Percentiles rank a stretch among this genome's conserved stretches.
phyloP scores from a whole-genome alignment of 1,140 invertebrate species.

The Delia radicum region DNA sequence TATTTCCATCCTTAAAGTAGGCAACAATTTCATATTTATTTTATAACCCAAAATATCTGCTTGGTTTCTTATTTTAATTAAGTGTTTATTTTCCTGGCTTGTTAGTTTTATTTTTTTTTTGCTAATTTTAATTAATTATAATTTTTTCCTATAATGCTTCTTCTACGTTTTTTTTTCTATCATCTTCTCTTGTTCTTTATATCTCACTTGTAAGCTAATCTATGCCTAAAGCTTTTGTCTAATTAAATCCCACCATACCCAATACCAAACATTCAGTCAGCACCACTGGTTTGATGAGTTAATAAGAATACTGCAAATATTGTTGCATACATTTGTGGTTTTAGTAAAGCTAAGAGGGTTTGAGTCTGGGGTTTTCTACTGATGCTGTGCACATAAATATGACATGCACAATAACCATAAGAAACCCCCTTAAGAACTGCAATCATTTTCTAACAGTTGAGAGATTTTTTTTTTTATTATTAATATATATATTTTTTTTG shows the following conservation, averaged over 20 bases:
- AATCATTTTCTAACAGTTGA: constrained; percentile 6
- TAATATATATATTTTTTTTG: background rate
- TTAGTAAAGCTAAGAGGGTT: background rate
- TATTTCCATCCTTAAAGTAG: no score
- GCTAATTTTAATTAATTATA: constrained; percentile 5
- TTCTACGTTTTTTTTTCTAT: background rate
- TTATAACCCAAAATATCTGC: no score
- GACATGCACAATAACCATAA: constrained; percentile 11
- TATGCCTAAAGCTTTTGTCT: constrained; percentile 21
- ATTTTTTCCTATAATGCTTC: background rate
- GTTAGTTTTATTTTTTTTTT: no score
- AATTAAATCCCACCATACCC: constrained; percentile 10
- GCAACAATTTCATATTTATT: no score
- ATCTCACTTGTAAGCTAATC: constrained; percentile 4
- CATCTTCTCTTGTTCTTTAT: background rate
- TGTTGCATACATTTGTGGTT: constrained; percentile 22
- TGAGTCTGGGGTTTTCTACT: background rate
- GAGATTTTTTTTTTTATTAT: constrained; percentile 13
- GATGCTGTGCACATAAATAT: background rate
- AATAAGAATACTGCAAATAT: constrained; percentile 23
- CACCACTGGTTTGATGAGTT: background rate
- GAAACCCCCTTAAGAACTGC: constrained; percentile 23
- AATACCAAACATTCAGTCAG: background rate
- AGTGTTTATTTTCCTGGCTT: no score
- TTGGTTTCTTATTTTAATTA: no score